A percentile compares a stretch with the other conserved stretches of the same genome.
Conservation (phyloP, 2,113 vertebrate species). For the Anhinga anhinga region DNA sequence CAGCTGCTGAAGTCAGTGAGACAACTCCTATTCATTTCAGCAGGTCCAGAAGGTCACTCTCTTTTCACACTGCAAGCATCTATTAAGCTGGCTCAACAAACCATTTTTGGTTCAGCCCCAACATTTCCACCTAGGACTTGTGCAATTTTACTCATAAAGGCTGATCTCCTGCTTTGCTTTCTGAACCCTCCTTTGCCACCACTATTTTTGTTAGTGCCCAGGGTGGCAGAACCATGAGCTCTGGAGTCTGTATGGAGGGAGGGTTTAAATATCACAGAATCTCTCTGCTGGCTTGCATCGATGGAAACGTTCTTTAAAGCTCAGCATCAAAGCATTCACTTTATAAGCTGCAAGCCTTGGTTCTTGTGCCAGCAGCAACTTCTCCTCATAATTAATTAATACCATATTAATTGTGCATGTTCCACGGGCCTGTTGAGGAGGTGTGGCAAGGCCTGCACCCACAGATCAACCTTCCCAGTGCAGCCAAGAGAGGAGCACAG, state of each 20-base stretch:
- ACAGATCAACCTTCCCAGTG: not conserved
- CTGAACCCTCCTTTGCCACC: not conserved
- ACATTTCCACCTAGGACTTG: not conserved
- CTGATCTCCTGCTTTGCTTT: not conserved
- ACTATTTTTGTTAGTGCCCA: not conserved
- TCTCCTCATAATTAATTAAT: conserved; percentile 68
- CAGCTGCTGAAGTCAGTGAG: not conserved
- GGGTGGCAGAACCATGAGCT: not conserved
- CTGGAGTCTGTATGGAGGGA: not conserved
- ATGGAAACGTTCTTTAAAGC: conserved; percentile 67
- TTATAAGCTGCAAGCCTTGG: conserved; percentile 67
- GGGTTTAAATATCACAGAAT: conserved; percentile 43
- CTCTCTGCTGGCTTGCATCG: conserved; percentile 46
- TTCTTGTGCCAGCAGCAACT: conserved; percentile 59
- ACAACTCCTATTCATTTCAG: not conserved
- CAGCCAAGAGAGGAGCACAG: not conserved
- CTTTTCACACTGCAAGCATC: not conserved
- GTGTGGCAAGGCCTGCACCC: not conserved
- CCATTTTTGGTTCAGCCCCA: not conserved
- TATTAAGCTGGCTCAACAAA: not conserved
- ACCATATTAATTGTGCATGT: conserved; percentile 66
- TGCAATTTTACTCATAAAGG: not conserved
- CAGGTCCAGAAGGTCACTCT: not conserved
- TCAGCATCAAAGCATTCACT: conserved; percentile 70
- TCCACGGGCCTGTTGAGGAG: conserved; percentile 10